Evolutionary conservation across 2,113 vertebrate species (phyloP).

Genomic region (Gymnorhina tibicen): DNA sequence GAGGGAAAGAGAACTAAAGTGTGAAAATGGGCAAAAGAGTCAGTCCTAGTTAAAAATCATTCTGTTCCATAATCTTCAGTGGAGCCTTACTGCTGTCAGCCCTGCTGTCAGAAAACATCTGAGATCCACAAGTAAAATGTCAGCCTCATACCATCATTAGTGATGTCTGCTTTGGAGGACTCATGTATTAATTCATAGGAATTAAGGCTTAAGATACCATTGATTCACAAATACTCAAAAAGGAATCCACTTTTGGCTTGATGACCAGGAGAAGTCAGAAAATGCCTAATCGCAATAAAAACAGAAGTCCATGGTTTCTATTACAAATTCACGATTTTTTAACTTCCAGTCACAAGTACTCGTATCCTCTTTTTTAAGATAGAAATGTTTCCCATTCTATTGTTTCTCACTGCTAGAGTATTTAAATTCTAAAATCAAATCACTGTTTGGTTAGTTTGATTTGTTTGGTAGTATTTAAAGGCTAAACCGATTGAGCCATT

Average conservation of each 20-base stretch:
- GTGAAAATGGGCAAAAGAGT: background rate
- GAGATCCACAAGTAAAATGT: background rate
- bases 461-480: background rate
- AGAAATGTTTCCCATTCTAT: background rate
- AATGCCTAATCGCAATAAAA: background rate
- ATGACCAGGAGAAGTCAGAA: background rate
- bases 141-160: fast-evolving
- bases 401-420: background rate
- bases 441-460: background rate
- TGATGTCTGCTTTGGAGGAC: background rate
- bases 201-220: background rate
- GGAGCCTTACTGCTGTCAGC: background rate
- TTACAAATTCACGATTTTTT: background rate
- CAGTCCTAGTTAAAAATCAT: background rate
- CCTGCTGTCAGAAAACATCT: background rate
- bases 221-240: background rate
- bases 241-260: background rate
- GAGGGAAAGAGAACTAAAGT: background rate
- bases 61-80: background rate
- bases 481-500: background rate
- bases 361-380: background rate
- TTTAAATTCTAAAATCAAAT: background rate
- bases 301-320: background rate
- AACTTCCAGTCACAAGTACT: background rate
- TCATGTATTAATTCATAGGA: background rate